Percentiles rank a stretch among this genome's conserved stretches.
phyloP scores from a whole-genome alignment of 2,888 invertebrate species.

The Watsonalla cultraria region DNA sequence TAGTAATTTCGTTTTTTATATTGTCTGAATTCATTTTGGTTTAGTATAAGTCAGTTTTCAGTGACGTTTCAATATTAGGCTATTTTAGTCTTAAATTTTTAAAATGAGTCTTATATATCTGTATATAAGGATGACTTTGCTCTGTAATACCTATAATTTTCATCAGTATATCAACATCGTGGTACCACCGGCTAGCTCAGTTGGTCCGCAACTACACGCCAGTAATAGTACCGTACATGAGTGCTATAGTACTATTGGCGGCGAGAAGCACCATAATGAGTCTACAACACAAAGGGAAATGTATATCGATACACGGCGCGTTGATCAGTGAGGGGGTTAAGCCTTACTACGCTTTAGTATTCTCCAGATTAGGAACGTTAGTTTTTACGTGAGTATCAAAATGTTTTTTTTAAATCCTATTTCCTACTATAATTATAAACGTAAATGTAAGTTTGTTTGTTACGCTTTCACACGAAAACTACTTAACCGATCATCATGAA shows the following conservation, averaged over 20 bases:
- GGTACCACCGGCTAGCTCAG: constrained; percentile 80
- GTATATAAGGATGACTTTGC: no score
- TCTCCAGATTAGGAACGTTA: constrained; percentile 64
- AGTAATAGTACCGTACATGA: constrained; percentile 82
- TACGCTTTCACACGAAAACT: no score
- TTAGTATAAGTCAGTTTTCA: no score
- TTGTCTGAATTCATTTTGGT: no score
- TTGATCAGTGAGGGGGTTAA: constrained; percentile 77
- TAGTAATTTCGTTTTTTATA: no score
- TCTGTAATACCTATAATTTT: background rate
- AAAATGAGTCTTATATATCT: no score
- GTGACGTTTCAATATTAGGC: no score
- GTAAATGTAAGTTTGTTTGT: no score
- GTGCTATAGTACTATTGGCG: constrained; percentile 81
- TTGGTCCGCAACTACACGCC: constrained; percentile 82
- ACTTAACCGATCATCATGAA: no score
- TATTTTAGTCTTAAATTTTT: no score
- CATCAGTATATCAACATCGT: constrained; percentile 77
- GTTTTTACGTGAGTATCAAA: constrained; percentile 62
- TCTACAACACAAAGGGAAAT: constrained; percentile 33
- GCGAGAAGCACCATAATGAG: constrained; percentile 55
- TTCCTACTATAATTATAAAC: background rate
- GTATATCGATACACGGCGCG: constrained; percentile 75
- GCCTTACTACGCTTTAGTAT: constrained; percentile 76
- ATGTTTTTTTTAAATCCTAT: background rate